Evolutionary conservation across 2,888 invertebrate species (phyloP), one percentile per base, ranked within the genome.

Genomic region (Chloromyia formosa): DNA sequence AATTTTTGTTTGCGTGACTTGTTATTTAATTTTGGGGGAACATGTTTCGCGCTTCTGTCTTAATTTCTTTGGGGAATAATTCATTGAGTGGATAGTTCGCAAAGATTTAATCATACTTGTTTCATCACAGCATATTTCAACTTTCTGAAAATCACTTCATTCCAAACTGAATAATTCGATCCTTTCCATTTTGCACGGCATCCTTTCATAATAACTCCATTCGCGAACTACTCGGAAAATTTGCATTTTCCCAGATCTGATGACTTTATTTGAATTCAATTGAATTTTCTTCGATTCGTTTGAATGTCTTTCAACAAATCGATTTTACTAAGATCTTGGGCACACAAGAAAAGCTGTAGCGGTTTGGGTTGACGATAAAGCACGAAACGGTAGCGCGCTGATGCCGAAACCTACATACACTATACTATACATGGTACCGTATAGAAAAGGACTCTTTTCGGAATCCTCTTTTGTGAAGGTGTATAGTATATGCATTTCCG

Each of bases 201-300:
- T 35, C 27, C 27, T 35, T 35, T 35, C 7, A 35, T 35, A 35
- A 35, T 35, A 35, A 35, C 27, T 49, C 16, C 12, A 40, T 61
- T 27, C 14, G 18, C 27, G 54, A 69, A 35, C 68, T 23, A 69
- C 68, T 69, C 27, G 58, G 71, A 71, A 71, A 75, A 75, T 75
- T 75, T 75, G 74, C 74, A 75, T 75, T 75, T 71, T 49, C 49
- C 60, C 74, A 60, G 69, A 75, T 69, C 69, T 69, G 69, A 75
- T 71, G 71, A 75, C 71, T 75, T 69, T 75, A 75, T 75, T 69
- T 61, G 74, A 75, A 75, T 75, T 75, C 74, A 75, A 75, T 75
- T 75, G 74, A 75, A 75, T 75, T 74, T 69, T 75, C 69, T 75
- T 45, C 71, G 71, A 69, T 71, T 75, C 74, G 74, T 75, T 75